These are phyloP conservation scores for Hypotaenidia philippensis DNA, from an alignment of 2,797 vertebrate species.

Conservation along the genomic window DNA sequence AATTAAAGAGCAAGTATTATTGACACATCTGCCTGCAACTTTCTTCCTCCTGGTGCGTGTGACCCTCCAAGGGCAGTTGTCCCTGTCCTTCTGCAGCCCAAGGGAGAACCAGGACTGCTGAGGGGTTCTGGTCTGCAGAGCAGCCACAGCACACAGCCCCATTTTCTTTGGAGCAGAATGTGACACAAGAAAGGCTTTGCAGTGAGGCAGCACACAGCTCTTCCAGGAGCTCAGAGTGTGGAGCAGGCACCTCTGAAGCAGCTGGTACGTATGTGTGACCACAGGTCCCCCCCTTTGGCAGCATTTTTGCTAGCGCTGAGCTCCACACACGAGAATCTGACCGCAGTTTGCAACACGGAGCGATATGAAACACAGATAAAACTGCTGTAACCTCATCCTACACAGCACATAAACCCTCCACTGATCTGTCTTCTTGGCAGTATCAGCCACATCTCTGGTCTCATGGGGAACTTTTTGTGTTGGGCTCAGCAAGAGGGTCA, in stretches of 20 bases:
- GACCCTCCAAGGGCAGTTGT: background rate
- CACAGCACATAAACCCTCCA: background rate
- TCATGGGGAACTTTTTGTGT: background rate
- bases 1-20: background rate
- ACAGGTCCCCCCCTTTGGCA: too few species aligned
- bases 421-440: background rate
- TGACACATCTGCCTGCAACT: background rate
- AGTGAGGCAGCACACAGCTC: background rate
- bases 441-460: background rate
- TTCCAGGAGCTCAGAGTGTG: background rate
- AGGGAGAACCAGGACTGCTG: background rate
- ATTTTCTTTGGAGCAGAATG: background rate
- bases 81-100: rapidly evolving
- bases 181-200: background rate
- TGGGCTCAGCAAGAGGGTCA: background rate
- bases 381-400: background rate
- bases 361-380: background rate
- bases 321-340: rapidly evolving
- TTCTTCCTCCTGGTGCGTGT: background rate
- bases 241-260: background rate
- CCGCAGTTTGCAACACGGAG: background rate
- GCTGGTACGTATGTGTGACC: background rate
- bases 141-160: background rate
- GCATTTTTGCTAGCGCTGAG: background rate
- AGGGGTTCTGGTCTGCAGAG: background rate